phyloP scores from a whole-genome alignment of 2,113 vertebrate genomes.

The Cheirogaleus medius region DNA sequence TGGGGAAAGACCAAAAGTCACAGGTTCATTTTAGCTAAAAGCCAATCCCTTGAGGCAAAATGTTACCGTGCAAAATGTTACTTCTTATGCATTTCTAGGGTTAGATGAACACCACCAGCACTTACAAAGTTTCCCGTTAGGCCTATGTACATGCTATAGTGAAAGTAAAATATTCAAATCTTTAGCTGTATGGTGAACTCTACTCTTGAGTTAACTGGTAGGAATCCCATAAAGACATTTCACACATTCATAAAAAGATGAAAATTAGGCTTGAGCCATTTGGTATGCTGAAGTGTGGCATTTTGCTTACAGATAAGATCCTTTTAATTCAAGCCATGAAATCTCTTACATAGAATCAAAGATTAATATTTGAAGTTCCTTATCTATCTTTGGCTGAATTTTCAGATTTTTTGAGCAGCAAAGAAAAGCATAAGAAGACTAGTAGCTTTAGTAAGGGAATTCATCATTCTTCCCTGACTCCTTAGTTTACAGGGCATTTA shows the following conservation, averaged over 20 bases:
- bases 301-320: constrained; percentile 51
- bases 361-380: constrained; percentile 43
- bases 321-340: constrained; percentile 51
- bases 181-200: not conserved
- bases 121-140: not conserved
- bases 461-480: not conserved
- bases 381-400: constrained; percentile 2
- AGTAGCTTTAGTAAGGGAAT: not conserved
- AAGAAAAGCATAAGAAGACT: constrained; percentile 7
- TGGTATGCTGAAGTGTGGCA: not conserved
- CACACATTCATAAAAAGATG: constrained; percentile 4
- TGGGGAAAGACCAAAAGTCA: not conserved
- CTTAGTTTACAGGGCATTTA: not conserved
- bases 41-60: not conserved
- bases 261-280: constrained; percentile 10
- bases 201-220: constrained; percentile 26
- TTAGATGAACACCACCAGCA: not conserved
- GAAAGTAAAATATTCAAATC: constrained; percentile 54
- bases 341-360: constrained; percentile 34
- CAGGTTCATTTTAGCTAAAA: constrained; percentile 12
- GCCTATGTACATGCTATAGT: not conserved
- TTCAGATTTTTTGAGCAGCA: not conserved
- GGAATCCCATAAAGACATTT: constrained; percentile 42
- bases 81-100: not conserved
- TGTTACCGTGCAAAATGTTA: not conserved